Evolutionary conservation across 2,888 invertebrate genomes (phyloP).

Genomic region (Amphiduros pacificus): DNA sequence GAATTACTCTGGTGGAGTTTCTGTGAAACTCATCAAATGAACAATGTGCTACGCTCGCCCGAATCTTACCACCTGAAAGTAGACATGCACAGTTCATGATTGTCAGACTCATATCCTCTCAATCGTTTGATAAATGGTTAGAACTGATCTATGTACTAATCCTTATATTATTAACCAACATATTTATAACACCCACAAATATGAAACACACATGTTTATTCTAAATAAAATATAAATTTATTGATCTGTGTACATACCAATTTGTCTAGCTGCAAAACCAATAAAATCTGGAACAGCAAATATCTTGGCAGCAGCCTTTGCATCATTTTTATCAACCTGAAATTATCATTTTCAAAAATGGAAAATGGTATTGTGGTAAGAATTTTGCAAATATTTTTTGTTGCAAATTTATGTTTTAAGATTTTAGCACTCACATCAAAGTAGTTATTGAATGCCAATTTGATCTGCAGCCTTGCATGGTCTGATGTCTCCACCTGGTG

Average conservation of each 20-base stretch:
- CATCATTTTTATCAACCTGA: constrained; percentile 39
- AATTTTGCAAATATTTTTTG: neutral
- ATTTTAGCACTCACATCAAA: constrained; percentile 42
- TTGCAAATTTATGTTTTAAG: neutral
- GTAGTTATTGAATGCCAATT: constrained; percentile 49
- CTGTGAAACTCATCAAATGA: constrained; percentile 53
- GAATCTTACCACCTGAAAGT: constrained; percentile 43
- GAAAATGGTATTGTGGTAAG: neutral
- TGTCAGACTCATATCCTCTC: too few relatives aligned
- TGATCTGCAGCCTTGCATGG: constrained; percentile 48
- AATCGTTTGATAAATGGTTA: too few relatives aligned
- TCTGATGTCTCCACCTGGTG: constrained; percentile 52
- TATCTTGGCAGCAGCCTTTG: constrained; percentile 38
- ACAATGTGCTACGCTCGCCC: constrained; percentile 46
- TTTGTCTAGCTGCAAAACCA: constrained; percentile 50
- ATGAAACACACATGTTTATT: too few relatives aligned
- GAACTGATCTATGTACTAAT: too few relatives aligned
- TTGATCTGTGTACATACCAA: constrained; percentile 40
- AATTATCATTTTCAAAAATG: constrained; percentile 12
- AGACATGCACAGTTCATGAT: too few relatives aligned
- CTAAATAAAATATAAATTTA: too few relatives aligned
- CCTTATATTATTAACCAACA: too few relatives aligned
- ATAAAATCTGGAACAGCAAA: constrained; percentile 55
- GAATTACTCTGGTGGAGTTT: constrained; percentile 48
- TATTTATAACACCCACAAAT: too few relatives aligned